phyloP scores from a whole-genome alignment of 2,113 vertebrate genomes.

The Circaetus gallicus region DNA sequence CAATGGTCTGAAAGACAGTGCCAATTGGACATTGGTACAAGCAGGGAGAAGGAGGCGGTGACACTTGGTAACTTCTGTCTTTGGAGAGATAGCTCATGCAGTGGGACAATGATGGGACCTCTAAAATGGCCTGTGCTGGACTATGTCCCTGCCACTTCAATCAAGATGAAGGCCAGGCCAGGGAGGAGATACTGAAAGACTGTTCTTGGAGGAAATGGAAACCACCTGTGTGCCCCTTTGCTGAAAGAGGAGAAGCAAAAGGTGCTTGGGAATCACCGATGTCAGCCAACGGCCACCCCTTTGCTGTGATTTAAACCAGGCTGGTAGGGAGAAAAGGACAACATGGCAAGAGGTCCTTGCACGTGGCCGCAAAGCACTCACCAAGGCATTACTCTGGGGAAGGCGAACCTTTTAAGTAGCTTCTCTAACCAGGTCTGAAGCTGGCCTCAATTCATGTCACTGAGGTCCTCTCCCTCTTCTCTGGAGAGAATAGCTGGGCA shows the following conservation, averaged over 20 bases:
- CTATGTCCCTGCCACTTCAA: not conserved
- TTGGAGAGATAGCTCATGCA: not conserved
- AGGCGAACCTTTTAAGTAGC: not conserved
- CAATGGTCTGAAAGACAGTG: not conserved
- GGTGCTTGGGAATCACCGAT: not conserved
- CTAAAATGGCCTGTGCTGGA: not conserved
- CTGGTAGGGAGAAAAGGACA: not conserved
- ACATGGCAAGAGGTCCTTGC: not conserved
- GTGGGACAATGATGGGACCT: not conserved
- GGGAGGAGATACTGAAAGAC: not conserved
- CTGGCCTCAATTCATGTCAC: not conserved
- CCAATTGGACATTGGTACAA: not conserved
- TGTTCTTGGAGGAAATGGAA: not conserved
- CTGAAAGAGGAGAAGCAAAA: not conserved
- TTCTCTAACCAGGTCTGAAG: not conserved
- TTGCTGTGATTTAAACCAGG: not conserved
- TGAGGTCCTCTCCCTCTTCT: not conserved
- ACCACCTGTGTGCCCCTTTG: not conserved
- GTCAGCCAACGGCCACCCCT: not conserved
- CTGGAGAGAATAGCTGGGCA: not conserved
- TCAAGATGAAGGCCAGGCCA: not conserved
- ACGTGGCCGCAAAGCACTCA: not conserved
- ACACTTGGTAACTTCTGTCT: not conserved
- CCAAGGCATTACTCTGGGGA: not conserved
- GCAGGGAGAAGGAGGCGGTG: not conserved